phyloP scores from a whole-genome alignment of 2,888 invertebrate species.

The Neoaliturus tenellus region DNA sequence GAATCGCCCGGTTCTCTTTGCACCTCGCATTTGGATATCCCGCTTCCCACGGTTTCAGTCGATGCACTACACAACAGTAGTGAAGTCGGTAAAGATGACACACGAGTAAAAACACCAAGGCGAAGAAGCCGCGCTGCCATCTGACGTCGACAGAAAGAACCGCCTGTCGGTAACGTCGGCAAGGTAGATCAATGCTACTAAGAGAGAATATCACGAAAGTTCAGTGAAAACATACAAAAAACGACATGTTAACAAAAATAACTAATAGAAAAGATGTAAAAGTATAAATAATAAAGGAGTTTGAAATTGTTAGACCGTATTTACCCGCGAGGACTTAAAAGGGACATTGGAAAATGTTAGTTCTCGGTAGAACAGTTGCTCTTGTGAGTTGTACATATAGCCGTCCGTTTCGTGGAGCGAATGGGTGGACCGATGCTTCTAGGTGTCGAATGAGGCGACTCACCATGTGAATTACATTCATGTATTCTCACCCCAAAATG shows the following conservation, averaged over 20 bases:
- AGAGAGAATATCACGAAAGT: too few species aligned
- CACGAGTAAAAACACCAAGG: neutral
- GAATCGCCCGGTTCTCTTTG: too few species aligned
- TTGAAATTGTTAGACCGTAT: too few species aligned
- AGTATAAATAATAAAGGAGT: too few species aligned
- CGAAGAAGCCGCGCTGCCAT: neutral
- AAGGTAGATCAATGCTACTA: neutral
- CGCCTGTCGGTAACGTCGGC: constrained; percentile 10
- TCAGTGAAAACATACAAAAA: too few species aligned
- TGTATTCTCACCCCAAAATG: constrained; percentile 36
- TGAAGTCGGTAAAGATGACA: too few species aligned
- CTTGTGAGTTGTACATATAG: neutral
- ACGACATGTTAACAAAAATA: neutral
- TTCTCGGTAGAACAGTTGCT: neutral
- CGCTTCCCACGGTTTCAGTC: too few species aligned
- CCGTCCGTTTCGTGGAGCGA: neutral
- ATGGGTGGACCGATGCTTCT: constrained; percentile 47
- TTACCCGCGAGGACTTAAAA: too few species aligned
- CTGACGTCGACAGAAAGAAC: neutral
- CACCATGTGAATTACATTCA: constrained; percentile 40
- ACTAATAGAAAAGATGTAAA: too few species aligned
- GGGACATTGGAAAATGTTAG: neutral
- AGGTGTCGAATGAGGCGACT: constrained; percentile 48
- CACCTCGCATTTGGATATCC: too few species aligned
- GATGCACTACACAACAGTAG: too few species aligned